These are phyloP conservation scores for Oryzias javanicus DNA, from an alignment of 2,113 vertebrate species.

Conservation along the genomic window DNA sequence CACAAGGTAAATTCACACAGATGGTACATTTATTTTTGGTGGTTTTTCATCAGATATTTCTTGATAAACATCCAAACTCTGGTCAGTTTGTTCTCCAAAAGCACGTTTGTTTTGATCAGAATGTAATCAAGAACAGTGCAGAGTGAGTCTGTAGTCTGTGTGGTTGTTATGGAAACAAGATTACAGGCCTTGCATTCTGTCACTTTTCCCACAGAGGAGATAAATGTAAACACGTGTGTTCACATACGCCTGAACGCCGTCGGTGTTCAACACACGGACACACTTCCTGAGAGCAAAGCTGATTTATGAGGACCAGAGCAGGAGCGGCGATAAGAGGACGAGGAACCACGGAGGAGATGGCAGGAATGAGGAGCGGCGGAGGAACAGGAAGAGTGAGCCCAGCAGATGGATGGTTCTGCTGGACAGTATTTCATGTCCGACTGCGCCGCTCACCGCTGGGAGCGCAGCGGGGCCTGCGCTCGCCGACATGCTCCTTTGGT, in stretches of 20 bases:
- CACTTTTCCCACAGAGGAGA: neutral
- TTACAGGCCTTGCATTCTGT: neutral
- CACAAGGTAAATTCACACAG: too few relatives aligned
- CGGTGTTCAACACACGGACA: slow-evolving; percentile 2
- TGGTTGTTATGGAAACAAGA: slow-evolving; percentile 22
- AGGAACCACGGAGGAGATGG: slow-evolving; percentile 38
- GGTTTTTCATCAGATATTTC: too few relatives aligned
- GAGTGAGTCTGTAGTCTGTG: neutral
- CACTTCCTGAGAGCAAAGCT: slow-evolving; percentile 12
- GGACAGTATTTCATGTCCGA: slow-evolving; percentile 79
- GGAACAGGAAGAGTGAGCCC: slow-evolving; percentile 32
- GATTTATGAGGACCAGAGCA: slow-evolving; percentile 19
- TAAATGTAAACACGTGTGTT: slow-evolving; percentile 1
- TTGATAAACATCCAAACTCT: too few relatives aligned
- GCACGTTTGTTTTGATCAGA: too few relatives aligned
- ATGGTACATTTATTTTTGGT: too few relatives aligned
- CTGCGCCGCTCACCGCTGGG: slow-evolving; percentile 66
- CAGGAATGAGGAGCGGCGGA: slow-evolving; percentile 5
- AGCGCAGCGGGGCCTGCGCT: slow-evolving; percentile 52
- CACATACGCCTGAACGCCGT: neutral
- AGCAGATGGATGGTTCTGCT: slow-evolving; percentile 74
- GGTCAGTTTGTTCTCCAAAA: too few relatives aligned
- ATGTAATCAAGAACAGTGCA: too few relatives aligned
- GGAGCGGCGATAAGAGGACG: slow-evolving; percentile 31
- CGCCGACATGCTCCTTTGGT: slow-evolving; percentile 17